A percentile compares a stretch with the other conserved stretches of the same genome.
Evolutionary conservation across 53 echinoderm and acorn worm species (phyloP).

Genomic region (Holothuria scabra): DNA sequence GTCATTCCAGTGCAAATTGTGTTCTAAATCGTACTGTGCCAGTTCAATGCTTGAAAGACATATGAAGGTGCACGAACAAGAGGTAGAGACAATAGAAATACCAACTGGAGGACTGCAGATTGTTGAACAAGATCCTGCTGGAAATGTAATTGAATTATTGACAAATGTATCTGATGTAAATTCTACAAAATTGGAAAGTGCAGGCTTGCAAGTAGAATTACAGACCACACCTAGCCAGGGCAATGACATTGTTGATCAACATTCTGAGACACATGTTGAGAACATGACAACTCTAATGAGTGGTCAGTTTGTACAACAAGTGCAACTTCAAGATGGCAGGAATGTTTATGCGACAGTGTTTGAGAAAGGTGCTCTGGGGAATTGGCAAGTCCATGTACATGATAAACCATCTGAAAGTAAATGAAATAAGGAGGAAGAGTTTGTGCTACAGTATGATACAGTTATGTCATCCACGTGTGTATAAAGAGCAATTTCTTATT

Average conservation of each 20-base stretch:
- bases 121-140: conserved; percentile 10
- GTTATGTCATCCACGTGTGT: too few relatives aligned
- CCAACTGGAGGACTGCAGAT: conserved; percentile 19
- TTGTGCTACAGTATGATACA: too few relatives aligned
- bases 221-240: neutral
- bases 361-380: conserved; percentile 36
- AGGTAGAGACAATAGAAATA: conserved; percentile 8
- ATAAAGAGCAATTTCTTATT: too few relatives aligned
- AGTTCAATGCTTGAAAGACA: neutral
- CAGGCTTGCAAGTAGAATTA: neutral
- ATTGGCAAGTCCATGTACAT: conserved; percentile 51
- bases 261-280: neutral
- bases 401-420: neutral
- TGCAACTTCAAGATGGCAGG: conserved; percentile 37
- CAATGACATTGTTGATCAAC: neutral
- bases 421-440: too few relatives aligned
- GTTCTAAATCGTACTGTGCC: conserved; percentile 23
- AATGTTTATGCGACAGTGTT: conserved; percentile 38
- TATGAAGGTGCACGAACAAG: conserved; percentile 15
- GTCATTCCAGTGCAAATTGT: conserved; percentile 25
- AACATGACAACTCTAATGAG: neutral
- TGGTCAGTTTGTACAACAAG: conserved; percentile 39
- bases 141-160: conserved; percentile 24
- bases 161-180: neutral
- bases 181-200: neutral